A percentile compares a stretch with the other conserved stretches of the same genome.
Conservation (phyloP, 2,113 vertebrate genomes). For the Lampris megalopsis region DNA sequence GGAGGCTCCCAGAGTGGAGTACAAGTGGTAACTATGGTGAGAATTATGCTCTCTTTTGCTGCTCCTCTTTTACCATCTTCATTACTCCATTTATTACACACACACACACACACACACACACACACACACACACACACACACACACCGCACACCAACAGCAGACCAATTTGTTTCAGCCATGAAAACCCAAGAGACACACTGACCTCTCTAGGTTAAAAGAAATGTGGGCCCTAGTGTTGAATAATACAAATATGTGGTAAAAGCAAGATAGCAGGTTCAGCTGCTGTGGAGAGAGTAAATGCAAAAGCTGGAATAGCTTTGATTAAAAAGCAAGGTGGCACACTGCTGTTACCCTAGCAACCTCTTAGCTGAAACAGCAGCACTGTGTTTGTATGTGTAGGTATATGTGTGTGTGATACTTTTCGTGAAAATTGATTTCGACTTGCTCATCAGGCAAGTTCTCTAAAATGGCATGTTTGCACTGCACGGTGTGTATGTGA, state of each 20-base stretch:
- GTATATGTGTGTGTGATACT: neutral
- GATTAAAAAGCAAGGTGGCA: conserved; percentile 63
- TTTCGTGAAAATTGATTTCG: conserved; percentile 35
- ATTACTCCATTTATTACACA: conserved; percentile 13
- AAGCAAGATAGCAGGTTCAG: conserved; percentile 15
- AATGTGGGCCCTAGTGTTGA: neutral
- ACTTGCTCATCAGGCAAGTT: conserved; percentile 26
- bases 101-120: conserved; percentile 8
- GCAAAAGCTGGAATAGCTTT: conserved; percentile 55
- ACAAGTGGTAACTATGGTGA: conserved; percentile 77
- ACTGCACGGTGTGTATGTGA: conserved; percentile 39
- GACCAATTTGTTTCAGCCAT: conserved; percentile 1
- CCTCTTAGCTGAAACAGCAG: conserved; percentile 51
- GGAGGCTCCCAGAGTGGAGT: conserved; percentile 77
- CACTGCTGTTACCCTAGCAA: conserved; percentile 74
- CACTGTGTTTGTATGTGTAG: conserved; percentile 27
- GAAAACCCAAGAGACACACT: neutral
- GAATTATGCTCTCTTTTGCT: conserved; percentile 61
- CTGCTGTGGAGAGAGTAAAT: conserved; percentile 57
- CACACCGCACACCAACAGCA: neutral
- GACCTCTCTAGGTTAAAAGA: neutral
- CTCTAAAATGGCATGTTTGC: conserved; percentile 45
- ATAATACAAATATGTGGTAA: conserved; percentile 1
- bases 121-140: neutral
- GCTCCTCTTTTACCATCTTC: conserved; percentile 25